Percentiles rank a stretch among this genome's conserved stretches.
phyloP scores from a whole-genome alignment of 2,113 vertebrate species.

The Puma concolor region DNA sequence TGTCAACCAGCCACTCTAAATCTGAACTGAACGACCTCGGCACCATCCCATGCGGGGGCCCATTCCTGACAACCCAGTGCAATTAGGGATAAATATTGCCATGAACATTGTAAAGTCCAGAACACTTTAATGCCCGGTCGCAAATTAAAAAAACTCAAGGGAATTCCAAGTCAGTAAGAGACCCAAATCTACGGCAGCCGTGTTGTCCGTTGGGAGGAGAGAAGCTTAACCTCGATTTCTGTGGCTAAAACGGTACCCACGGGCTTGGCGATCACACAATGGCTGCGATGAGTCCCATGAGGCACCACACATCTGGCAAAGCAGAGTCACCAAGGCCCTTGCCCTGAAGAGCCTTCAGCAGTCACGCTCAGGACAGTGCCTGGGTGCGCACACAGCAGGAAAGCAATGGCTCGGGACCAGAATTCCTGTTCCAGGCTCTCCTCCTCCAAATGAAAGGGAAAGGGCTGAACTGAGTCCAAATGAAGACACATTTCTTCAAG shows the following conservation, averaged over 20 bases:
- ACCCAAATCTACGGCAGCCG: neutral
- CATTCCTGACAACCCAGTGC: neutral
- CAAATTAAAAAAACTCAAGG: neutral
- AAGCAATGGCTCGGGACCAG: no score
- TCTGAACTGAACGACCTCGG: neutral
- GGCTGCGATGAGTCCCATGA: neutral
- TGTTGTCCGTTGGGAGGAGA: neutral
- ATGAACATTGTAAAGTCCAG: neutral
- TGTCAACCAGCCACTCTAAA: neutral
- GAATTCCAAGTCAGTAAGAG: neutral
- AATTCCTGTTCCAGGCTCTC: no score
- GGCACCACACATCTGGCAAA: neutral
- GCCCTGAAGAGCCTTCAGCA: neutral
- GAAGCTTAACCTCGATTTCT: neutral
- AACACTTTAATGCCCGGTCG: neutral
- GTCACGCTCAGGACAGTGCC: neutral
- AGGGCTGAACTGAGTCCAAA: neutral
- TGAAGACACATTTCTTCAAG: neutral
- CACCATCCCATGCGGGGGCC: neutral
- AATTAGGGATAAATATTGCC: neutral
- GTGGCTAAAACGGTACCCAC: neutral
- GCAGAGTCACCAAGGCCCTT: neutral
- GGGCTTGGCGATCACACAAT: neutral
- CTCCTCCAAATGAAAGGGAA: neutral
- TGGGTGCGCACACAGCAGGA: accelerated